Evolutionary conservation across 2,888 invertebrate genomes (phyloP).

Genomic region (Pheosia tremula): DNA sequence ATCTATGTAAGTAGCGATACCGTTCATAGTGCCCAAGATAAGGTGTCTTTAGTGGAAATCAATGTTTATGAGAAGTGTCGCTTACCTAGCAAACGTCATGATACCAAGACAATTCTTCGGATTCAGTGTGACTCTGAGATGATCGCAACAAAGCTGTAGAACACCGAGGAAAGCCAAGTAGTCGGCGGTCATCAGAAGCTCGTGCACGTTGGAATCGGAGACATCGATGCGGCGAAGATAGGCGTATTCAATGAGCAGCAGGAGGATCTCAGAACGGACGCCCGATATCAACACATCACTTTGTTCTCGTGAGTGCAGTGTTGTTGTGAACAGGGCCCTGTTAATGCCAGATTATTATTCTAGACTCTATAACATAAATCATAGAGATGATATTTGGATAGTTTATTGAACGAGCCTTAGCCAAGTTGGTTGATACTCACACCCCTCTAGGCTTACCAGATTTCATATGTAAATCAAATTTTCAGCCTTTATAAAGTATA

Average conservation of each 20-base stretch:
- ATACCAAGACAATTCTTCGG: slow-evolving; percentile 94
- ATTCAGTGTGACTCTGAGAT: slow-evolving; percentile 87
- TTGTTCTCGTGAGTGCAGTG: slow-evolving; percentile 87
- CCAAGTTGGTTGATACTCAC: too few relatives aligned
- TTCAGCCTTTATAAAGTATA: too few relatives aligned
- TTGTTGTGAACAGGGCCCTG: slow-evolving; percentile 93
- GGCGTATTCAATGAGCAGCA: slow-evolving; percentile 92
- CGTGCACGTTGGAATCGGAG: slow-evolving; percentile 91
- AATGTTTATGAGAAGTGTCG: not conserved
- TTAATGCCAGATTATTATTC: not conserved
- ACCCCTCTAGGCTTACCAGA: too few relatives aligned
- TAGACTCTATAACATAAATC: not conserved
- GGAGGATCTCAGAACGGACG: slow-evolving; percentile 90
- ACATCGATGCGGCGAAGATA: slow-evolving; percentile 92
- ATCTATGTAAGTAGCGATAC: too few relatives aligned
- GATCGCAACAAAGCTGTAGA: slow-evolving; percentile 91
- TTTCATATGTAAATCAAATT: too few relatives aligned
- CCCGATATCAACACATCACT: slow-evolving; percentile 90
- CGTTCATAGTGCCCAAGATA: too few relatives aligned
- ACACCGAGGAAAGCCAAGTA: slow-evolving; percentile 94
- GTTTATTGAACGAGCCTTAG: too few relatives aligned
- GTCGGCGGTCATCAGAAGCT: slow-evolving; percentile 93
- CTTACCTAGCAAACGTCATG: slow-evolving; percentile 90
- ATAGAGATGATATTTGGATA: too few relatives aligned
- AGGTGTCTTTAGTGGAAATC: too few relatives aligned